Evolutionary conservation across 35 echinoderm and acorn worm species (phyloP).

Genomic region (Patiria miniata): DNA sequence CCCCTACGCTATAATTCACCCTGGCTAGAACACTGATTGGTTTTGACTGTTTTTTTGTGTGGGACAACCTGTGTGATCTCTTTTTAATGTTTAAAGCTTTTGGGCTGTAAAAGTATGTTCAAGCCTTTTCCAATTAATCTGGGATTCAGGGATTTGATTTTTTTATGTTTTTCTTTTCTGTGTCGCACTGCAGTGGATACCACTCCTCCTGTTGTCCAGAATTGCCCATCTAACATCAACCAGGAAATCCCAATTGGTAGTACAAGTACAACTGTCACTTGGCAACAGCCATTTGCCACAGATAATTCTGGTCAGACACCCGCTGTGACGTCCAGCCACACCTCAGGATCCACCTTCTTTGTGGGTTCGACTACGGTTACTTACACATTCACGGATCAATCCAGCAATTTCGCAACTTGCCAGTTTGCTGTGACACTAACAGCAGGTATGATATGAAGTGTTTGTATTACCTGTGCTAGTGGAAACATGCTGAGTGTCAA

Average conservation of each 20-base stretch:
- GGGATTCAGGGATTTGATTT: neutral
- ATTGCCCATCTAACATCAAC: neutral
- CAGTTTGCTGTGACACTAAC: neutral
- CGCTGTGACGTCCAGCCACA: neutral
- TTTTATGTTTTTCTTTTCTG: neutral
- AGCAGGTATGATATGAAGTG: neutral
- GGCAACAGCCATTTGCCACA: constrained; percentile 34
- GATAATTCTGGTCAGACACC: constrained; percentile 56
- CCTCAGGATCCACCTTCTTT: neutral
- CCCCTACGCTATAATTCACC: too few relatives aligned
- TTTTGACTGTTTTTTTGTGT: too few relatives aligned
- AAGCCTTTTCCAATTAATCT: too few relatives aligned
- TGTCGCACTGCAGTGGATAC: constrained; percentile 9
- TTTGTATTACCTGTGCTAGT: too few relatives aligned
- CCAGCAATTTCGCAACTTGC: neutral
- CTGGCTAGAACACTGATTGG: too few relatives aligned
- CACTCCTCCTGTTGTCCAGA: neutral
- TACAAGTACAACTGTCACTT: constrained; percentile 26
- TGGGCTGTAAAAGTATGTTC: too few relatives aligned
- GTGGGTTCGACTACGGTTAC: neutral
- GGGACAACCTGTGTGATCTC: too few relatives aligned
- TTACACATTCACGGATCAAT: neutral
- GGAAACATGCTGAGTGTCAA: too few relatives aligned
- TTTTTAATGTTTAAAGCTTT: too few relatives aligned
- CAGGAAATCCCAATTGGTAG: neutral